phyloP scores from a whole-genome alignment of 2,888 invertebrate species.

The Drosophila differens region DNA sequence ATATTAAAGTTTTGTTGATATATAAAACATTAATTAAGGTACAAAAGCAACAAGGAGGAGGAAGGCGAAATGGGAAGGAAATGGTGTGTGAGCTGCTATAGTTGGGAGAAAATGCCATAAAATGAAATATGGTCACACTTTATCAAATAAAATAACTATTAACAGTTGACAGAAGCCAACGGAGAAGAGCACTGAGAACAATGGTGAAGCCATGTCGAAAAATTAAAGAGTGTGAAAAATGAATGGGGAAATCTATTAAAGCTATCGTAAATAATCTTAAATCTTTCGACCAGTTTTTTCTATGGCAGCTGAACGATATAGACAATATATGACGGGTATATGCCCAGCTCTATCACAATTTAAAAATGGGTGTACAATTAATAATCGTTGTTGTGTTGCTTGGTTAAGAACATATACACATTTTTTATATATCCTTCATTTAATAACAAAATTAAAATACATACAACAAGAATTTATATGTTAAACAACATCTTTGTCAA shows the following conservation, averaged over 20 bases:
- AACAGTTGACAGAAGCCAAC: not conserved
- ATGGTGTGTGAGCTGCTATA: not conserved
- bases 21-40: conserved; percentile 37
- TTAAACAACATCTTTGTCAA: not conserved
- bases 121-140: not conserved
- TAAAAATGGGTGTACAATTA: not conserved
- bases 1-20: conserved; percentile 36
- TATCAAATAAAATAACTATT: not conserved
- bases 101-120: not conserved
- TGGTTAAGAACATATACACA: not conserved
- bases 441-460: not conserved
- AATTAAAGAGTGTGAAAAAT: not conserved
- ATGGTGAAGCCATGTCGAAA: not conserved
- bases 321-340: not conserved
- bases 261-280: no score
- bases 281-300: not conserved
- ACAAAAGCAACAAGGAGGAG: not conserved
- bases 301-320: not conserved
- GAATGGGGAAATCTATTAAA: not conserved
- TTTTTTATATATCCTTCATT: not conserved
- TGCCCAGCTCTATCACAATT: not conserved
- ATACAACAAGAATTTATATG: not conserved
- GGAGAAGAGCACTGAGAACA: no score
- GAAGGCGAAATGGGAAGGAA: not conserved
- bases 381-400: not conserved